Conservation (phyloP, 2,888 invertebrate genomes). For the Minunthozetes semirufus region DNA sequence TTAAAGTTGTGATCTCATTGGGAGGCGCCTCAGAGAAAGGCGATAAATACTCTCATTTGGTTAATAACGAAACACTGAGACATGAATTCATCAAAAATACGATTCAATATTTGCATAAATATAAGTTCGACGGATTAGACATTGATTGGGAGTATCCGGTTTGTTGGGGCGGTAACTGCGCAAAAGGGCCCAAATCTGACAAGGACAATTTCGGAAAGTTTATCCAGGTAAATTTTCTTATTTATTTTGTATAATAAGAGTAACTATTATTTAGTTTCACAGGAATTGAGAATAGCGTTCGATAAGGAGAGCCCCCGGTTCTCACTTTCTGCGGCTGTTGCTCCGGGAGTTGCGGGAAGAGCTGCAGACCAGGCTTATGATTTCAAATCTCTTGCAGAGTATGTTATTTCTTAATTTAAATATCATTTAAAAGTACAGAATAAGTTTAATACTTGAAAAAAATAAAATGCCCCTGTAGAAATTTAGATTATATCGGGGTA, state of each 20-base stretch:
- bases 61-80: constrained; percentile 44
- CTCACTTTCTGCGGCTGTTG: constrained; percentile 9
- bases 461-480: too few species aligned
- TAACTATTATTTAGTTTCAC: background rate
- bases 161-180: constrained; percentile 5
- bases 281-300: constrained; percentile 9
- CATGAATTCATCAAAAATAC: constrained; percentile 55
- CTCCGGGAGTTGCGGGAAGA: background rate
- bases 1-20: constrained; percentile 41
- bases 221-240: background rate
- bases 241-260: too few species aligned
- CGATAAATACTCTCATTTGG: constrained; percentile 44
- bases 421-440: background rate
- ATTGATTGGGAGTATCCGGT: constrained; percentile 50
- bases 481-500: background rate
- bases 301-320: background rate
- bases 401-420: background rate
- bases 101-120: constrained; percentile 45
- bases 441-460: too few species aligned
- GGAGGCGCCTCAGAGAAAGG: constrained; percentile 43
- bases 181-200: background rate
- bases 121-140: constrained; percentile 49
- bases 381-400: background rate
- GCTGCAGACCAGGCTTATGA: background rate
- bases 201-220: background rate